Evolutionary conservation across 2,888 invertebrate genomes (phyloP).

Genomic region (Noctua comes): DNA sequence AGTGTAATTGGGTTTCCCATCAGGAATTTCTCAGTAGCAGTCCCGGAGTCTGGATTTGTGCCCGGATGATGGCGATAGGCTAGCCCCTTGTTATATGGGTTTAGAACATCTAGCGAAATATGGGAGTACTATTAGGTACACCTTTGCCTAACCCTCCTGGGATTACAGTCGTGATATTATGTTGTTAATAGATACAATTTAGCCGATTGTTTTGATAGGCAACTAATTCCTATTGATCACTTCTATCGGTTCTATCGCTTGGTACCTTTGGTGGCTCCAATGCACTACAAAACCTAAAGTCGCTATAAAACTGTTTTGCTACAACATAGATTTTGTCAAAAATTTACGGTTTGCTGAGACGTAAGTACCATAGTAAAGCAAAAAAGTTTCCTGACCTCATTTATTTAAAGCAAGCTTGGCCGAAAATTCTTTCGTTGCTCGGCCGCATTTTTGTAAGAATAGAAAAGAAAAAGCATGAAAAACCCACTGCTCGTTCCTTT

Average conservation of each 20-base stretch:
- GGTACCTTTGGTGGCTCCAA: neutral
- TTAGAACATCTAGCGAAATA: too few relatives aligned
- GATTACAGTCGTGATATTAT: too few relatives aligned
- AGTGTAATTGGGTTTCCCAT: too few relatives aligned
- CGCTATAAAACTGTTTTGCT: neutral
- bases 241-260: neutral
- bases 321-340: neutral
- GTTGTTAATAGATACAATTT: neutral
- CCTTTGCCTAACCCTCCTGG: too few relatives aligned
- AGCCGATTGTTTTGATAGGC: neutral
- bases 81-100: too few relatives aligned
- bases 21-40: too few relatives aligned
- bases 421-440: slow-evolving; percentile 19
- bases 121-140: too few relatives aligned
- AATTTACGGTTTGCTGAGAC: neutral
- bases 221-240: neutral
- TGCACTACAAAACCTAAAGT: neutral
- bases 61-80: too few relatives aligned
- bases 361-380: neutral
- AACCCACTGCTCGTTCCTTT: neutral
- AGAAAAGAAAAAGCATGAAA: slow-evolving; percentile 14
- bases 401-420: slow-evolving; percentile 8
- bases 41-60: too few relatives aligned
- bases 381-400: neutral
- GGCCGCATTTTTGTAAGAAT: slow-evolving; percentile 3